Evolutionary conservation across 2,113 vertebrate genomes (phyloP).

Genomic region (Toxostoma redivivum): DNA sequence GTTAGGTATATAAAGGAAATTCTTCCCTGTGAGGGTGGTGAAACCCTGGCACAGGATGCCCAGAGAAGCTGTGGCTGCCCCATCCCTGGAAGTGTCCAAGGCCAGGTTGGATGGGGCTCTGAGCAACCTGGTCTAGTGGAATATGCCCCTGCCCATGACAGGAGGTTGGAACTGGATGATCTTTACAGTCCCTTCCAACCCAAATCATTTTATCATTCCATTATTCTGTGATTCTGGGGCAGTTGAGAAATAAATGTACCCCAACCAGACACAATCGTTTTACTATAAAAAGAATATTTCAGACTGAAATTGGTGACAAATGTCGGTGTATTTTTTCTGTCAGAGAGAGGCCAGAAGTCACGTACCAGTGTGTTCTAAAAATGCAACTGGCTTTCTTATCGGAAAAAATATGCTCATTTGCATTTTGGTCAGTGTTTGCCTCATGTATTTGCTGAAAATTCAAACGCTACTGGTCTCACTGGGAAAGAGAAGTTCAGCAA

Average conservation of each 20-base stretch:
- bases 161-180: not conserved
- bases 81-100: not conserved
- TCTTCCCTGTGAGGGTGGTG: not conserved
- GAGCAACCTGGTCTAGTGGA: not conserved
- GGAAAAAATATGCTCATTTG: not conserved
- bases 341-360: not conserved
- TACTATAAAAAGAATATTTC: not conserved
- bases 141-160: too few species aligned
- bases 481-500: not conserved
- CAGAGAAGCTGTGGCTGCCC: not conserved
- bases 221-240: not conserved
- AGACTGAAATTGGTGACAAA: not conserved
- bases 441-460: not conserved
- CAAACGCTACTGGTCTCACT: fast-evolving
- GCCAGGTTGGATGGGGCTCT: not conserved
- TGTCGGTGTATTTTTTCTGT: not conserved
- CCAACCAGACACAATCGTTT: not conserved
- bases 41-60: not conserved
- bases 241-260: not conserved
- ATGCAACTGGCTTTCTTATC: not conserved
- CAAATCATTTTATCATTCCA: not conserved
- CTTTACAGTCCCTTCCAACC: not conserved
- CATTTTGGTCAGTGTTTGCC: not conserved
- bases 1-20: not conserved
- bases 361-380: not conserved